Base-by-base conservation (phyloP, 2,113 vertebrate genomes). In the Ifrita kowaldi region DNA sequence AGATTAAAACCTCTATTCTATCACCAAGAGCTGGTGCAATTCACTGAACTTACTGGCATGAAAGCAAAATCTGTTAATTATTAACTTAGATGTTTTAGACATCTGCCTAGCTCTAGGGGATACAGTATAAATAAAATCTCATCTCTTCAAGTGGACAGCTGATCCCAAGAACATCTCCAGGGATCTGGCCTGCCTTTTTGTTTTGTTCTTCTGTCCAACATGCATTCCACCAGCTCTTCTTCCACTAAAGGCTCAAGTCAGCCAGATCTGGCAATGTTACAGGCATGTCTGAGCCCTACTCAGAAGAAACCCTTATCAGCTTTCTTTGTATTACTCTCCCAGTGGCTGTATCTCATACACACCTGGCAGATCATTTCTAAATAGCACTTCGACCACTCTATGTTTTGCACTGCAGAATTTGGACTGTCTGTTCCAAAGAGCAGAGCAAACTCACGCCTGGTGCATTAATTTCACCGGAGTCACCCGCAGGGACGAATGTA, bases 1-100 rank as follows among this genome's bases (percentile, higher is more conserved):
- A 44, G 19, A 71, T 70, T 80, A 74, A 70, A 77, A 64, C 33
- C 46, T 28, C 87, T 73, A 13, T 35, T 89, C 65, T 91, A 56
- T 59, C 73, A 93, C 30, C n/a, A 71, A 75, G 50, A 94, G 56
- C 47, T 78, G 32, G 47, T 63, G 30, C 32, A 88, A 70, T 53
- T 90, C 85, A 87, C 79, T 52, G 32, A 81, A 82, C 14, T 87
- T 84, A 77, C 1, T 47, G 44, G 59, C 83, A 87, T 9, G 15
- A 90, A 21, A 93, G 56, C 23, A 92, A 76, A 78, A 86, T 78
- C 90, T 90, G 85, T 92, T 92, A 88, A 95, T 87, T 30, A 96
- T 93, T 96, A 96, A 92, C 83, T 64, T 52, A 44, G 76, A 90
- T 84, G 59, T 65, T 96, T 88, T 46, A 94, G 71, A 91, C 79